phyloP scores from a whole-genome alignment of 1,140 invertebrate genomes.

The Platyura marginata region DNA sequence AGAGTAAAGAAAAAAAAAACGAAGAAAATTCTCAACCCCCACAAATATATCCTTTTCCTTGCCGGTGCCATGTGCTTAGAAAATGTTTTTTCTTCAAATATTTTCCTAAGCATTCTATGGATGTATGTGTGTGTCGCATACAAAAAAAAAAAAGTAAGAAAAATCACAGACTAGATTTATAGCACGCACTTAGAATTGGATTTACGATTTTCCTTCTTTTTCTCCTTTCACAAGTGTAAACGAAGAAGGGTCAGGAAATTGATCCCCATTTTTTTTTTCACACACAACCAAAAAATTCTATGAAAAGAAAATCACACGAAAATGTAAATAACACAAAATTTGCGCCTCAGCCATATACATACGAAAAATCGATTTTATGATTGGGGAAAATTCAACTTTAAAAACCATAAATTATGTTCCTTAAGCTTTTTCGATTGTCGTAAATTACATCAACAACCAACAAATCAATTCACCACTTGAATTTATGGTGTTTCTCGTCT shows the following conservation, averaged over 20 bases:
- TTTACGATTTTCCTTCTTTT: conserved; percentile 1
- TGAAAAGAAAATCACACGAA: not conserved
- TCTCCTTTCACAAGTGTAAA: not conserved
- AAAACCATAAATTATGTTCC: not conserved
- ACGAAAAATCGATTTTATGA: not conserved
- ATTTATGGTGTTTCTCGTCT: not conserved
- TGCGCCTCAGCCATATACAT: not conserved
- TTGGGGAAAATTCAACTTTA: not conserved
- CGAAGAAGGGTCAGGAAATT: conserved; percentile 1
- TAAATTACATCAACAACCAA: not conserved
- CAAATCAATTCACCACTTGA: conserved; percentile 1
- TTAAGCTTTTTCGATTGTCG: not conserved
- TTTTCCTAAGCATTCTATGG: too few species aligned
- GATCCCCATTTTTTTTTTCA: not conserved
- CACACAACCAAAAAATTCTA: too few species aligned
- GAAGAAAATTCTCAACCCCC: too few species aligned
- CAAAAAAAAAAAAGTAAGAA: not conserved
- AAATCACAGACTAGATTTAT: not conserved
- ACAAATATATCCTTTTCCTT: too few species aligned
- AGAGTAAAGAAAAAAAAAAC: too few species aligned
- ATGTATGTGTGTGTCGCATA: too few species aligned
- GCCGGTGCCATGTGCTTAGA: too few species aligned
- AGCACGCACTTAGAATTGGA: not conserved
- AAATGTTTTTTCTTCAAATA: too few species aligned
- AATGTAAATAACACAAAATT: not conserved